phyloP scores from a whole-genome alignment of 1,140 invertebrate species.

The Amyelois transitella region DNA sequence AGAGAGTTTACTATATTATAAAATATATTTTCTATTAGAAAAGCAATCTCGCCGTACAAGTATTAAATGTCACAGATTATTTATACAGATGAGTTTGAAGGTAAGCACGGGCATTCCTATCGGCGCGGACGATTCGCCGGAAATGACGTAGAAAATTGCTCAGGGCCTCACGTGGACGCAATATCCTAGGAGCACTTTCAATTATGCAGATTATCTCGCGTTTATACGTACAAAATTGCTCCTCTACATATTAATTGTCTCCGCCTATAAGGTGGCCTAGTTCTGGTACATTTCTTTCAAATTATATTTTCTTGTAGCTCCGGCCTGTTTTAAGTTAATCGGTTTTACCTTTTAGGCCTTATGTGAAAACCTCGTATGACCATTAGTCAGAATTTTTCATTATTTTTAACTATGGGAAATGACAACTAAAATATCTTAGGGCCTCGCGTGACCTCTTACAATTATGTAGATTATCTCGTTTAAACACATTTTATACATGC shows the following conservation, averaged over 20 bases:
- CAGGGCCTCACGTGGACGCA: slow-evolving; percentile 62
- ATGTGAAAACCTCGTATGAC: no score
- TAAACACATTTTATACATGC: slow-evolving; percentile 8
- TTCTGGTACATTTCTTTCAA: background rate
- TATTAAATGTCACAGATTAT: background rate
- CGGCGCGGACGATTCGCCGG: slow-evolving; percentile 49
- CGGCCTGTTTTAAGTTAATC: no score
- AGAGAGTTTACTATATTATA: background rate
- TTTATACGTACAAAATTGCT: slow-evolving; percentile 6
- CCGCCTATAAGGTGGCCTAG: background rate
- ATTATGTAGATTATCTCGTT: slow-evolving; percentile 68
- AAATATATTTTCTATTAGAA: background rate
- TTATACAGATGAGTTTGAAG: slow-evolving; percentile 1
- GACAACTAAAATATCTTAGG: slow-evolving; percentile 67
- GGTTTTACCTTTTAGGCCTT: no score
- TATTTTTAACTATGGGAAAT: no score
- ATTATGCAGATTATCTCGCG: slow-evolving; percentile 68
- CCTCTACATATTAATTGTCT: background rate
- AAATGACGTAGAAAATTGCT: slow-evolving; percentile 72
- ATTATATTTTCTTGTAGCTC: background rate
- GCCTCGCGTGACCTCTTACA: slow-evolving; percentile 63
- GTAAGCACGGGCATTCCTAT: slow-evolving; percentile 9
- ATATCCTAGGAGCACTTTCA: slow-evolving; percentile 67
- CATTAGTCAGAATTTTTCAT: no score
- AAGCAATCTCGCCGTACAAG: background rate